These are phyloP conservation scores for Oncorhynchus nerka DNA, from an alignment of 2,113 vertebrate species.

Conservation along the genomic window DNA sequence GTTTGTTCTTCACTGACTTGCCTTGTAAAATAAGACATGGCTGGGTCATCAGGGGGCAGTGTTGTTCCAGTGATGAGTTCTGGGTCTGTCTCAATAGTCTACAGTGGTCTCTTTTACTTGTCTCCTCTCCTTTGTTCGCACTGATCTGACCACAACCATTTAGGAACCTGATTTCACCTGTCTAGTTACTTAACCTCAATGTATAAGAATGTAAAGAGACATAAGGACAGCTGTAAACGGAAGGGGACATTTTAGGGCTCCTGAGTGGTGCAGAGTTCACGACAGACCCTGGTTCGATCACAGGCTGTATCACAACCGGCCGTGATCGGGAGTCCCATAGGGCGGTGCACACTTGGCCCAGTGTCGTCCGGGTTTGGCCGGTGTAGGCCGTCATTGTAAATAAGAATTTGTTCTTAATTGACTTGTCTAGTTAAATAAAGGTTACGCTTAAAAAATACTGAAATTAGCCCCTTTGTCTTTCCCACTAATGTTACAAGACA, in stretches of 20 bases:
- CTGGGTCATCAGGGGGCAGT: constrained; percentile 49
- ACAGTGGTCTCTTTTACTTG: neutral
- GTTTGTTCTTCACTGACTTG: no score
- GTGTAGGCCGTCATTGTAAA: no score
- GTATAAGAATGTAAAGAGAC: neutral
- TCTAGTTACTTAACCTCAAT: neutral
- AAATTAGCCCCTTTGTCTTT: neutral
- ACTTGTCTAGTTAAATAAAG: no score
- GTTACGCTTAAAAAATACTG: neutral
- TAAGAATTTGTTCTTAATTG: no score
- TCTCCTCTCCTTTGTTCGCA: neutral
- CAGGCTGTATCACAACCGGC: no score
- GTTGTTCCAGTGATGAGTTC: constrained; percentile 28
- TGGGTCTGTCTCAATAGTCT: neutral
- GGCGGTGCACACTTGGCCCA: no score
- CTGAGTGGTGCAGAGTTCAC: no score
- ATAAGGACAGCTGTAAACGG: neutral
- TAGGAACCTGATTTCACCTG: neutral
- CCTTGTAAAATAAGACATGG: no score
- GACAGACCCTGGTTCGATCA: no score
- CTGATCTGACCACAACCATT: neutral
- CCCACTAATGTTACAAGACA: neutral
- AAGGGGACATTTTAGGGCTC: neutral
- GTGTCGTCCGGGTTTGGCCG: no score
- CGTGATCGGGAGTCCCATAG: no score